Percentiles rank a stretch among this genome's conserved stretches.
Conservation (phyloP, 2,888 invertebrate genomes). For the Spodoptera littoralis region DNA sequence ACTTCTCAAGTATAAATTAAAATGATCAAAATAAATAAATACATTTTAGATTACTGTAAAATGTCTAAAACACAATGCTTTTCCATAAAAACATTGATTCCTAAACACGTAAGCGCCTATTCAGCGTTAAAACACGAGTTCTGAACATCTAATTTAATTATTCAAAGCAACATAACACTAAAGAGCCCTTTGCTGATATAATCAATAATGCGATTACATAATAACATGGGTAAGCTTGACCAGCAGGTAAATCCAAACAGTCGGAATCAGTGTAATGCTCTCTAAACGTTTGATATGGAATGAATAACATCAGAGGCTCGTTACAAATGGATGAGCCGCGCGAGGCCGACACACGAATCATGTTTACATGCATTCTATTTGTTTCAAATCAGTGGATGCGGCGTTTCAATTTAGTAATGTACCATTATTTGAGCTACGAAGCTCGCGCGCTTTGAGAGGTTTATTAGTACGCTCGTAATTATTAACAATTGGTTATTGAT, state of each 20-base stretch:
- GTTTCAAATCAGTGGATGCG: slow-evolving; percentile 69
- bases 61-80: no score
- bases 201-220: slow-evolving; percentile 25
- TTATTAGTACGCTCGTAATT: background rate
- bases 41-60: no score
- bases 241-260: slow-evolving; percentile 63
- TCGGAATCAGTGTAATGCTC: slow-evolving; percentile 75
- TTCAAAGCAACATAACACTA: slow-evolving; percentile 17
- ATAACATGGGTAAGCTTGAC: slow-evolving; percentile 42
- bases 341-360: slow-evolving; percentile 61
- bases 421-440: slow-evolving; percentile 44
- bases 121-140: background rate
- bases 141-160: slow-evolving; percentile 24
- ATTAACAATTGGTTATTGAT: slow-evolving; percentile 6
- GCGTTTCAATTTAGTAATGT: slow-evolving; percentile 59
- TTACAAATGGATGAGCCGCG: slow-evolving; percentile 79
- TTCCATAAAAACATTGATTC: no score
- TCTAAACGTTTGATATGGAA: slow-evolving; percentile 84
- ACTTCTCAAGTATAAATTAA: no score
- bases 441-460: slow-evolving; percentile 18
- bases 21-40: no score
- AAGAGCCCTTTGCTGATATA: slow-evolving; percentile 8
- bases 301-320: slow-evolving; percentile 85
- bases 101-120: slow-evolving; percentile 1
- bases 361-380: slow-evolving; percentile 51